Evolutionary conservation across 1,140 invertebrate genomes (phyloP).

Genomic region (Diuraphis noxia): DNA sequence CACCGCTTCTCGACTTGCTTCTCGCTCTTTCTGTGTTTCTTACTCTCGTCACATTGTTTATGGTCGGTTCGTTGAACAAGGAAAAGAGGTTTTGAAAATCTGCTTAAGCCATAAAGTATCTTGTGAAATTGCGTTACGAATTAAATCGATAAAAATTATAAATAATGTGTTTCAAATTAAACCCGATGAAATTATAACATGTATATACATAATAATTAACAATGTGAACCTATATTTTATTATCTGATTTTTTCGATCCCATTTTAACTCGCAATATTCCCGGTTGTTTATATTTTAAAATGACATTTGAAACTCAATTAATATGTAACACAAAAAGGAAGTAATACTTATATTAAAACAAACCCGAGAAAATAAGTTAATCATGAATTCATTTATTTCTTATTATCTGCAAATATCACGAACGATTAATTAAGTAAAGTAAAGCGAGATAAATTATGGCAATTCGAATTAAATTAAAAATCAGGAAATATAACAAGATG

Average conservation of each 20-base stretch:
- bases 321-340: background rate
- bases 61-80: constrained; percentile 10
- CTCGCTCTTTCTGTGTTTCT: constrained; percentile 6
- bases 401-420: background rate
- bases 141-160: background rate
- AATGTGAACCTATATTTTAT: background rate
- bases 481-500: background rate
- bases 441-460: constrained; percentile 19
- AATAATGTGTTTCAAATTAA: background rate
- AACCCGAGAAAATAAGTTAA: background rate
- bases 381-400: constrained; percentile 17
- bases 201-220: background rate
- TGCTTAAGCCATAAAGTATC: constrained; percentile 28
- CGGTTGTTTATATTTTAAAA: background rate
- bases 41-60: constrained; percentile 15
- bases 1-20: background rate
- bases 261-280: background rate
- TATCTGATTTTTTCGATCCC: background rate
- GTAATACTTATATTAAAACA: background rate
- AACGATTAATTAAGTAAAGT: background rate
- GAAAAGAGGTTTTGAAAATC: constrained; percentile 7
- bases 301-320: background rate
- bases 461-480: background rate
- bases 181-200: background rate
- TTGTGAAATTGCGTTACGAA: background rate